Base-by-base conservation (phyloP, 2,888 invertebrate species). In the Spodoptera picta region DNA sequence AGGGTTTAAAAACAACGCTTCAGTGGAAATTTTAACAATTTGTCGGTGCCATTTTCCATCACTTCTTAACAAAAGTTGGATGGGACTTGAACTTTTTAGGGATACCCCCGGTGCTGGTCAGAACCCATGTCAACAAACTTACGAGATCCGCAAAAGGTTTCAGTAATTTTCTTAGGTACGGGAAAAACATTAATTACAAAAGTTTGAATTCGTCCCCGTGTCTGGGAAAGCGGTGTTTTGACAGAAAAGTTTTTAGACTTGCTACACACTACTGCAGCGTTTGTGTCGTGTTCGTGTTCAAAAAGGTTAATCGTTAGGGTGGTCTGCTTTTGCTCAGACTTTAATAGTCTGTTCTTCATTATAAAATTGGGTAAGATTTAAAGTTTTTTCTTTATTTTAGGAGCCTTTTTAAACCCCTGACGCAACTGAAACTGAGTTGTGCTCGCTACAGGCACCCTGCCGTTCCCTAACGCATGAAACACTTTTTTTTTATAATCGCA, bases 111-210 rank as follows among this genome's bases (percentile, higher is more conserved):
- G 75, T 73, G 80, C 70, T 77, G 36, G 36, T 36, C 36, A 36
- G 36, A 36, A 79, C 80, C 81, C 77, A 66, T 72, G 79, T 81
- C 78, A 72, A 68, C 60, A 68, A 75, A 82, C 78, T 81, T 81
- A 75, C 77, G 70, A 70, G 63, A 62, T 65, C 62, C 69, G 71
- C 67, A 78, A 79, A 83, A 81, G 81, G 83, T 79, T 84, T 81
- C 78, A 66, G 77, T 79, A 81, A 83, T 83, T 83, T 86, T 82
- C 83, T 83, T 80, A 36, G 36, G 36, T 36, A 75, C 65, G 69
- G 77, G 77, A 82, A 83, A 82, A 85, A 86, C 83, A 83, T 85
- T 86, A 85, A 83, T 84, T 83, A 84, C 79, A 73, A 82, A 85
- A 86, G 80, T 86, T 83, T 83, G 63, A 68, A 72, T 73, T 65